These are phyloP conservation scores for Leucophenga montana DNA, from an alignment of 2,888 invertebrate genomes.

Conservation along the genomic window DNA sequence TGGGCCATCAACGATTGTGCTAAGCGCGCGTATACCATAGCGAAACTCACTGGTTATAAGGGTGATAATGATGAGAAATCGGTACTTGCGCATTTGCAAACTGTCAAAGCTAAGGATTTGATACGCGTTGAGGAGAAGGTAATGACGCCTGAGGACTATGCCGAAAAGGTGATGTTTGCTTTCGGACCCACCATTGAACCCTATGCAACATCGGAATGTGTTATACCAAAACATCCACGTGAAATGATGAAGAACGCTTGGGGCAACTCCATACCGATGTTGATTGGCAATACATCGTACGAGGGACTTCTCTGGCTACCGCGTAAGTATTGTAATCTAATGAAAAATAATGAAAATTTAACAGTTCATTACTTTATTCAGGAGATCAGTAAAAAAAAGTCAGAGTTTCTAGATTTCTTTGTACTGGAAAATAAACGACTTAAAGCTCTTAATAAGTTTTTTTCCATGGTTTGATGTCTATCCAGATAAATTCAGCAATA, in stretches of 20 bases:
- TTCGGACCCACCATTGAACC: slow-evolving; percentile 71
- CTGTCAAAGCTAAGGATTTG: slow-evolving; percentile 61
- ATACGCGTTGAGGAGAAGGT: slow-evolving; percentile 61
- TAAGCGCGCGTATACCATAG: slow-evolving; percentile 60
- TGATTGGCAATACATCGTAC: slow-evolving; percentile 69
- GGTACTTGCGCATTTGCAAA: slow-evolving; percentile 68
- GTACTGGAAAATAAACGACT: no score
- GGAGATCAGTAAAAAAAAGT: no score
- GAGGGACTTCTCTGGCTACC: slow-evolving; percentile 67
- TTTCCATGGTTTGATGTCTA: no score
- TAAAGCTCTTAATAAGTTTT: no score
- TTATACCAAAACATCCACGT: slow-evolving; percentile 66
- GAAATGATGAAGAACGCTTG: slow-evolving; percentile 70
- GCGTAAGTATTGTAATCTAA: slow-evolving; percentile 50
- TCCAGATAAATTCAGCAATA: no score
- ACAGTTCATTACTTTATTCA: no score
- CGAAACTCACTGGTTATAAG: slow-evolving; percentile 67
- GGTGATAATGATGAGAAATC: slow-evolving; percentile 71
- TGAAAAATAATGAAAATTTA: no score
- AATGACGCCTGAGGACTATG: slow-evolving; percentile 60
- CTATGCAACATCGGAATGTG: slow-evolving; percentile 65
- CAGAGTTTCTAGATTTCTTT: no score
- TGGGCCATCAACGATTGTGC: slow-evolving; percentile 64
- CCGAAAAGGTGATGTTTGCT: slow-evolving; percentile 58
- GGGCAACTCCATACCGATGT: slow-evolving; percentile 70